These are phyloP conservation scores for Macaria liturata DNA, from an alignment of 2,888 invertebrate species.

Conservation along the genomic window DNA sequence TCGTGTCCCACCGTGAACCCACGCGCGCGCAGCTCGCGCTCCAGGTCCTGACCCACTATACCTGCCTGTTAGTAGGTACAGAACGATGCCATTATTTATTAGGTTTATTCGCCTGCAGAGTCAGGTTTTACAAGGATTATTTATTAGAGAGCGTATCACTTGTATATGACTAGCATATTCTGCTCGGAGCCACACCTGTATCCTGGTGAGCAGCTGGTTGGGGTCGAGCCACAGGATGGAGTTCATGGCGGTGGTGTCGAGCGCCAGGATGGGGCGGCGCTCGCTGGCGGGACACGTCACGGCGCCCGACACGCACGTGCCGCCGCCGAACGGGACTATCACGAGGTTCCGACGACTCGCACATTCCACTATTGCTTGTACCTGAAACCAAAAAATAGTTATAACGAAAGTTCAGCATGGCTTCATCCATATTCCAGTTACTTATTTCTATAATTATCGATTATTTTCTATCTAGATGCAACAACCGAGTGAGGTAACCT, in stretches of 20 bases:
- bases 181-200: constrained; percentile 53
- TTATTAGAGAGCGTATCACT: too few relatives aligned
- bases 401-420: too few relatives aligned
- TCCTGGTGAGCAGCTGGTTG: constrained; percentile 68
- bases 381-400: constrained; percentile 57
- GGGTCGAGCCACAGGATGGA: constrained; percentile 96
- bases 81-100: too few relatives aligned
- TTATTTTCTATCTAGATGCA: too few relatives aligned
- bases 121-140: too few relatives aligned
- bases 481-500: constrained; percentile 58
- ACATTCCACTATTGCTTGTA: constrained; percentile 89
- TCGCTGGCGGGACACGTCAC: constrained; percentile 90
- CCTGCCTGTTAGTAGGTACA: constrained; percentile 88
- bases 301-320: constrained; percentile 95
- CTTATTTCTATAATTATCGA: too few relatives aligned
- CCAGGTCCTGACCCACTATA: constrained; percentile 97
- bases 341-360: constrained; percentile 90
- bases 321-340: constrained; percentile 97
- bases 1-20: constrained; percentile 97
- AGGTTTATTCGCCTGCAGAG: too few relatives aligned
- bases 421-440: too few relatives aligned
- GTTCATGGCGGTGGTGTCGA: constrained; percentile 99
- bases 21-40: constrained; percentile 89
- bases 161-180: too few relatives aligned
- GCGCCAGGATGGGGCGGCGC: constrained; percentile 90